phyloP scores from a whole-genome alignment of 1,140 invertebrate species.

The Ooceraea biroi region DNA sequence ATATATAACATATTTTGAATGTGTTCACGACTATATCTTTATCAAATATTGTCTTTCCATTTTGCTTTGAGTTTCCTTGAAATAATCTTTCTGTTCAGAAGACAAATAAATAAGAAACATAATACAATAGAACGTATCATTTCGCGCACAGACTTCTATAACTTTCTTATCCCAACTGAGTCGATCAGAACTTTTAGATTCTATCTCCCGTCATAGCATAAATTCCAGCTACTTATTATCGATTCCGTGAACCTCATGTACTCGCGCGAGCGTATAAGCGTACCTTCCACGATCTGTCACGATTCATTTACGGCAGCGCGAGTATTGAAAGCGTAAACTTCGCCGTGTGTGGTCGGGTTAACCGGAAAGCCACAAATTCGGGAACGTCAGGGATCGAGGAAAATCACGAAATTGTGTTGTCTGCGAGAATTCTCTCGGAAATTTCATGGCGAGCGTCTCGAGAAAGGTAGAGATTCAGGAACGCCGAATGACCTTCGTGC shows the following conservation, averaged over 20 bases:
- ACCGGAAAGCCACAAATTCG: conserved; percentile 24
- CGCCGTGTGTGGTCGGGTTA: neutral
- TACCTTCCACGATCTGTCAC: conserved; percentile 11
- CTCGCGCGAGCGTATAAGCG: neutral
- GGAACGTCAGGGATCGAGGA: conserved; percentile 4
- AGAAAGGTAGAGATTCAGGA: conserved; percentile 44
- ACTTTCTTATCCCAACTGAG: neutral
- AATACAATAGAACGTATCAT: neutral
- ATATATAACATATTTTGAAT: neutral
- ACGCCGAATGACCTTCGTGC: conserved; percentile 31
- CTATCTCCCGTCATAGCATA: conserved; percentile 29
- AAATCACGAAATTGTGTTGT: conserved; percentile 35
- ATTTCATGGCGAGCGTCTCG: conserved; percentile 34
- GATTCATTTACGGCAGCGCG: conserved; percentile 26
- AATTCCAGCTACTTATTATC: conserved; percentile 50
- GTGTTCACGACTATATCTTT: neutral
- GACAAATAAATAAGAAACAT: neutral
- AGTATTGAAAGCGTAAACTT: conserved; percentile 28
- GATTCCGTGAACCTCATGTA: neutral
- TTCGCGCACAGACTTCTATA: neutral
- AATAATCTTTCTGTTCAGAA: neutral
- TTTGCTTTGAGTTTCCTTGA: neutral
- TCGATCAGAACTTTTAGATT: conserved; percentile 5
- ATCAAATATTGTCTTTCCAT: too few species aligned
- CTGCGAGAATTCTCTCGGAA: conserved; percentile 24